A percentile compares a stretch with the other conserved stretches of the same genome.
Evolutionary conservation across 2,888 invertebrate genomes (phyloP).

Genomic region (Bellardia bayeri): DNA sequence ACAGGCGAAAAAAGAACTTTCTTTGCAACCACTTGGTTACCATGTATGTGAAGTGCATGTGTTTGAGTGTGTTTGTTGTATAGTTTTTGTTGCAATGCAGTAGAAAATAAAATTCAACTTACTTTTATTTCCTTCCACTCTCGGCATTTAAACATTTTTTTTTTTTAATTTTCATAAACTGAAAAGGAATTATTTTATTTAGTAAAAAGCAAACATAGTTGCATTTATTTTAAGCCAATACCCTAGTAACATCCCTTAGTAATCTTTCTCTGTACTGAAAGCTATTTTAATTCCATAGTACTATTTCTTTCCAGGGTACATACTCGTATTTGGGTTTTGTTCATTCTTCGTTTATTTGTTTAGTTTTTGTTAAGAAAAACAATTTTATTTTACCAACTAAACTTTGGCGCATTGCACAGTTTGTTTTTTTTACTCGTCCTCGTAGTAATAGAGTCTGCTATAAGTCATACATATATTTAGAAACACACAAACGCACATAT

Average conservation of each 20-base stretch:
- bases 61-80: not conserved
- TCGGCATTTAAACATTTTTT: not conserved
- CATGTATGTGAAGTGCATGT: conserved; percentile 10
- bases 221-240: conserved; percentile 51
- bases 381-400: conserved; percentile 56
- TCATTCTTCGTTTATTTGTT: not conserved
- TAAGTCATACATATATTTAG: conserved; percentile 27
- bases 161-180: not conserved
- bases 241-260: not conserved
- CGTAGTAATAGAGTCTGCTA: conserved; percentile 18
- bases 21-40: conserved; percentile 52
- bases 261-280: conserved; percentile 7
- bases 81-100: conserved; percentile 49
- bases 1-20: not conserved
- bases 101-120: conserved; percentile 47
- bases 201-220: conserved; percentile 40
- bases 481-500: not conserved
- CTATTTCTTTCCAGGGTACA: not conserved
- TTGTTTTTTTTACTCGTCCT: conserved; percentile 16
- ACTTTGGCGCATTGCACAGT: conserved; percentile 71
- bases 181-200: not conserved
- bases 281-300: conserved; percentile 30
- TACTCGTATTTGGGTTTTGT: not conserved
- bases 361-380: conserved; percentile 17
- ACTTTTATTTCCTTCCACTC: conserved; percentile 14